Evolutionary conservation across 2,113 vertebrate genomes (phyloP), one percentile per base, ranked within the genome.

Genomic region (Neolamprologus toae): DNA sequence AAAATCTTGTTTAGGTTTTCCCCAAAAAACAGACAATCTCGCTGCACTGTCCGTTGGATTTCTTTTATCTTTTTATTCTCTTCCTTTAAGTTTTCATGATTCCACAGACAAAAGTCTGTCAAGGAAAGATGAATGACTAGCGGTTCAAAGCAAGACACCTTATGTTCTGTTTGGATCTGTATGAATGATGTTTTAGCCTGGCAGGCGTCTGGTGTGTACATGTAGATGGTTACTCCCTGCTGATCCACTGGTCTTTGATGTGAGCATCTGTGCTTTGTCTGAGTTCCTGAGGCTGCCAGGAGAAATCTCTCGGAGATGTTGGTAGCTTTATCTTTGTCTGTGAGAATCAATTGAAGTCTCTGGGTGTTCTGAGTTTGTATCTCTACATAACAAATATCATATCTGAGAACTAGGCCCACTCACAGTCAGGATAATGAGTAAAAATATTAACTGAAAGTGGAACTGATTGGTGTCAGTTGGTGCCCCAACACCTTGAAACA

Each of bases 171-270:
- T 35, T 35, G 8, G 55, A 53, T 63, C 71, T 7, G 54, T 37
- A 19, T 84, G 83, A 91, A 6, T 37, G 89, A 91, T 81, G 88
- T 16, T 53, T n/a, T 12, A 28, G 45, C 68, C 63, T 66, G 73
- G 57, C 68, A 57, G 84, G 51, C 68, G 49, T 91, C 71, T 78
- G 73, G 81, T 3, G 28, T 2, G 61, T 47, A 23, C 87, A 55
- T 88, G 80, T 89, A 68, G 86, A 83, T 91, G 87, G 47, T 31
- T 21, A 40, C 84, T 91, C 47, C 81, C 59, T 47, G 37, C 89
- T 85, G 89, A 92, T 93, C 92, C 59, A 79, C 66, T 3, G 21
- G 3, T 81, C 93, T 95, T 95, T 95, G 90, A 95, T 88, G 95
- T 91, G 88, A 84, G 76, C 42, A 90, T 53, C 92, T 94, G 92